Percentiles rank a stretch among this genome's conserved stretches.
Conservation (phyloP, 2,888 invertebrate genomes). For the Seira ritae region DNA sequence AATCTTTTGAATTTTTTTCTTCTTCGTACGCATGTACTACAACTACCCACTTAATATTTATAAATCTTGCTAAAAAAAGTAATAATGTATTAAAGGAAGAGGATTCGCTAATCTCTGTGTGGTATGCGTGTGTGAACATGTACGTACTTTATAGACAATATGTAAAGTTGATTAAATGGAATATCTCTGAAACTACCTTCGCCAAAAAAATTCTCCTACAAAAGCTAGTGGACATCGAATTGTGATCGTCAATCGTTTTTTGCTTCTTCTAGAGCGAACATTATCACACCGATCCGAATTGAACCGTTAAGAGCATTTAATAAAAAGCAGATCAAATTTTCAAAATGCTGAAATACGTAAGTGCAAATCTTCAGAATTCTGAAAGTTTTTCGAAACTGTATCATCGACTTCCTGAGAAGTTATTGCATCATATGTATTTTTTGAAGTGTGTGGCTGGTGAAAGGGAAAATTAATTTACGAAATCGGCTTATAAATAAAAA, state of each 20-base stretch:
- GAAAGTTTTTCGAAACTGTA: neutral
- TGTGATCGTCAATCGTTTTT: slow-evolving; percentile 68
- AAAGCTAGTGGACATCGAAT: slow-evolving; percentile 58
- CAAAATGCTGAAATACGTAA: slow-evolving; percentile 71
- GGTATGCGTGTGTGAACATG: neutral
- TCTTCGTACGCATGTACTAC: neutral
- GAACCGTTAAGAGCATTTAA: slow-evolving; percentile 8
- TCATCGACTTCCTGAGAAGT: too few relatives aligned
- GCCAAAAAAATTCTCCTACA: slow-evolving; percentile 63
- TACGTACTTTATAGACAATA: neutral
- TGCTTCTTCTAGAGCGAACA: slow-evolving; percentile 54
- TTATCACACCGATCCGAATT: neutral
- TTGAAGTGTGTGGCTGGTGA: neutral
- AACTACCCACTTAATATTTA: slow-evolving; percentile 5
- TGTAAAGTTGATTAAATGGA: slow-evolving; percentile 22
- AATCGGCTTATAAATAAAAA: too few relatives aligned
- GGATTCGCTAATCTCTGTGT: slow-evolving; percentile 15
- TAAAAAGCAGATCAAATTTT: neutral
- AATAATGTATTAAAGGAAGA: slow-evolving; percentile 46
- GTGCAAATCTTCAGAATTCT: slow-evolving; percentile 31
- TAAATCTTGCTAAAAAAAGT: neutral
- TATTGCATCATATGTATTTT: too few relatives aligned
- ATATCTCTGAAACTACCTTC: slow-evolving; percentile 46
- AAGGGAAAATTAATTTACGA: too few relatives aligned
- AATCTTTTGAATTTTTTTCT: neutral